A percentile compares a stretch with the other conserved stretches of the same genome.
Evolutionary conservation across 2,888 invertebrate species (phyloP).

Genomic region (Teleogryllus oceanicus): DNA sequence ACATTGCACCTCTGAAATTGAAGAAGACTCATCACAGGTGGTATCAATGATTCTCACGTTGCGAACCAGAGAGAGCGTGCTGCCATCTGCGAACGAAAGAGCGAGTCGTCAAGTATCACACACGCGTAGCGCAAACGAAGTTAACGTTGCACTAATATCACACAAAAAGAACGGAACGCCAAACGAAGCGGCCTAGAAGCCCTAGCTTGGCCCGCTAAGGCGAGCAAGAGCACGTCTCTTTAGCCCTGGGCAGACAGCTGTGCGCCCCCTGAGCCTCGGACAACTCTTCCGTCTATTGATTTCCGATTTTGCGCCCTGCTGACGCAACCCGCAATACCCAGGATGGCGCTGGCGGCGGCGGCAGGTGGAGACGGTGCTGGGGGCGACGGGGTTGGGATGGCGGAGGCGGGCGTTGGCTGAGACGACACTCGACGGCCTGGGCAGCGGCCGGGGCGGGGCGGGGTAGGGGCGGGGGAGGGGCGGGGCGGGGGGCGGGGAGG

Average conservation of each 20-base stretch:
- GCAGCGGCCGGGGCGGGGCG: too few relatives aligned
- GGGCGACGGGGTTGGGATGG: too few relatives aligned
- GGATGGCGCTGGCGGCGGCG: not conserved
- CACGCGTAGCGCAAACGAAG: too few relatives aligned
- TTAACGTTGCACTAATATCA: too few relatives aligned
- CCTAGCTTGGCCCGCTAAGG: too few relatives aligned
- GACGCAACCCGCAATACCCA: not conserved
- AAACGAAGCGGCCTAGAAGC: not conserved
- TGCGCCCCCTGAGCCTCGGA: not conserved
- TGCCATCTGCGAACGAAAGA: not conserved
- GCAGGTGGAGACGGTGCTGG: too few relatives aligned
- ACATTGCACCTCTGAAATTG: not conserved
- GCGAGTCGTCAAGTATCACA: not conserved
- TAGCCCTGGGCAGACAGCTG: not conserved
- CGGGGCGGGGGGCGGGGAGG: too few relatives aligned
- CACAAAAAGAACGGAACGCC: not conserved
- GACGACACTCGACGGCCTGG: too few relatives aligned
- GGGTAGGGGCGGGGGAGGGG: too few relatives aligned
- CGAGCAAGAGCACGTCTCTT: too few relatives aligned
- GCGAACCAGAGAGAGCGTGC: not conserved
- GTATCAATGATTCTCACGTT: conserved; percentile 18
- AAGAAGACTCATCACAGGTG: conserved; percentile 5
- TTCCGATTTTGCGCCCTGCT: not conserved
- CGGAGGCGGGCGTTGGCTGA: too few relatives aligned
- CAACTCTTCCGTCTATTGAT: not conserved